phyloP scores from a whole-genome alignment of 1,140 invertebrate species.

The Tetramorium alpestre region DNA sequence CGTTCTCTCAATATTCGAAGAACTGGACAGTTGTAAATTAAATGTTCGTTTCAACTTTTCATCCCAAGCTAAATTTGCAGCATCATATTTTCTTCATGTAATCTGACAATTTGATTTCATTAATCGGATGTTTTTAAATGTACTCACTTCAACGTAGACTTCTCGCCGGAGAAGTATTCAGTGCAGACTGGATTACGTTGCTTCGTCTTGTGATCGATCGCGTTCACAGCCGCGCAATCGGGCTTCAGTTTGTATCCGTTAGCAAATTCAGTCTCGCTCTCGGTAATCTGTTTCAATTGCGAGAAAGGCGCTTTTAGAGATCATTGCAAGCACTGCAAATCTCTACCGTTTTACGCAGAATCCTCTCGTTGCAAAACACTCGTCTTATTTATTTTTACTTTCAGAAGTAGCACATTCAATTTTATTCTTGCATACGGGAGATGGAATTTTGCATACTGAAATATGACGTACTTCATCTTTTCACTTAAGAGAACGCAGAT shows the following conservation, averaged over 20 bases:
- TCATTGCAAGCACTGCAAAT: constrained; percentile 21
- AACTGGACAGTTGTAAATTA: not conserved
- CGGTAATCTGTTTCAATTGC: constrained; percentile 83
- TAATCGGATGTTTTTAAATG: constrained; percentile 24
- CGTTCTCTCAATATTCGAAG: not conserved
- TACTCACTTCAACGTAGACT: constrained; percentile 86
- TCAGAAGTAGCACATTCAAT: constrained; percentile 11
- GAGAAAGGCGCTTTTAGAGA: constrained; percentile 27
- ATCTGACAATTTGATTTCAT: not conserved
- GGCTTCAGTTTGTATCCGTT: constrained; percentile 89
- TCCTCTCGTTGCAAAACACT: not conserved
- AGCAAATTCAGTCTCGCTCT: constrained; percentile 88
- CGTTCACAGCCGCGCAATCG: constrained; percentile 86
- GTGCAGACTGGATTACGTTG: constrained; percentile 85
- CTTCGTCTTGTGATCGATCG: constrained; percentile 85
- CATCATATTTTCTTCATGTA: not conserved
- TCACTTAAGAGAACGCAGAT: constrained; percentile 2
- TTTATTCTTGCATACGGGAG: not conserved
- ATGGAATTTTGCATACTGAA: constrained; percentile 5
- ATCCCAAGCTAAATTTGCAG: not conserved
- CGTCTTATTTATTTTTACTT: not conserved
- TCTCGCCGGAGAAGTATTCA: constrained; percentile 87
- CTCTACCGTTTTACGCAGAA: not conserved
- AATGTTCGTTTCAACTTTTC: not conserved
- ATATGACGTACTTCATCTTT: constrained; percentile 26